Percentiles rank a stretch among this genome's conserved stretches.
Evolutionary conservation across 2,888 invertebrate species (phyloP).

Genomic region (Hirtodrosophila alboralis): DNA sequence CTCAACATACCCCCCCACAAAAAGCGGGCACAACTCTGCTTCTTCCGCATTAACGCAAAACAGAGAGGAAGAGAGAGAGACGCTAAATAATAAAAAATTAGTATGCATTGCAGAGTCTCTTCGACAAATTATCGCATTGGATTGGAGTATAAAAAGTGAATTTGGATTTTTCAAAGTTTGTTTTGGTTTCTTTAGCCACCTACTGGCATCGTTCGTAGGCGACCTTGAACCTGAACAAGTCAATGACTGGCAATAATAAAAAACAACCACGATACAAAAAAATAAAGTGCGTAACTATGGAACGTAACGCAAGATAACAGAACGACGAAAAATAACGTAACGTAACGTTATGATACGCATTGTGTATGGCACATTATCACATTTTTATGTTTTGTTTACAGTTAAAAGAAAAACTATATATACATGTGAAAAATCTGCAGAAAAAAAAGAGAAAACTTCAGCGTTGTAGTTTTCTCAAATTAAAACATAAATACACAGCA

Average conservation of each 20-base stretch:
- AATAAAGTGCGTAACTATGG: constrained; percentile 10
- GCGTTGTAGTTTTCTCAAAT: constrained; percentile 39
- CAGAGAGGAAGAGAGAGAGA: neutral
- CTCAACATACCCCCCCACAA: neutral
- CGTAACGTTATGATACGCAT: constrained; percentile 17
- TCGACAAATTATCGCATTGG: constrained; percentile 41
- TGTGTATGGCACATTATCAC: constrained; percentile 28
- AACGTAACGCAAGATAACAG: neutral
- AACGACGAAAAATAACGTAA: constrained; percentile 18
- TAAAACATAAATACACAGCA: constrained; percentile 14
- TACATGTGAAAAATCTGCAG: constrained; percentile 6
- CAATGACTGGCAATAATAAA: constrained; percentile 60
- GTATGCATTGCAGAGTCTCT: constrained; percentile 60
- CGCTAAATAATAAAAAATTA: constrained; percentile 43
- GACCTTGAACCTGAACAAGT: constrained; percentile 77
- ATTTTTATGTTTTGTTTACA: constrained; percentile 23
- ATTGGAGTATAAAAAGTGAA: constrained; percentile 63
- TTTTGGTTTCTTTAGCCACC: constrained; percentile 51
- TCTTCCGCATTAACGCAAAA: constrained; percentile 50
- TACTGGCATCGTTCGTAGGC: constrained; percentile 46
- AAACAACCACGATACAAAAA: constrained; percentile 25
- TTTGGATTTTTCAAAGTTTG: constrained; percentile 55
- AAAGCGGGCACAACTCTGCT: constrained; percentile 24
- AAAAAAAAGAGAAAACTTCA: constrained; percentile 51
- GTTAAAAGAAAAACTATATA: constrained; percentile 5